Evolutionary conservation across 1,140 invertebrate genomes (phyloP).

Genomic region (Trichonephila inaurata): DNA sequence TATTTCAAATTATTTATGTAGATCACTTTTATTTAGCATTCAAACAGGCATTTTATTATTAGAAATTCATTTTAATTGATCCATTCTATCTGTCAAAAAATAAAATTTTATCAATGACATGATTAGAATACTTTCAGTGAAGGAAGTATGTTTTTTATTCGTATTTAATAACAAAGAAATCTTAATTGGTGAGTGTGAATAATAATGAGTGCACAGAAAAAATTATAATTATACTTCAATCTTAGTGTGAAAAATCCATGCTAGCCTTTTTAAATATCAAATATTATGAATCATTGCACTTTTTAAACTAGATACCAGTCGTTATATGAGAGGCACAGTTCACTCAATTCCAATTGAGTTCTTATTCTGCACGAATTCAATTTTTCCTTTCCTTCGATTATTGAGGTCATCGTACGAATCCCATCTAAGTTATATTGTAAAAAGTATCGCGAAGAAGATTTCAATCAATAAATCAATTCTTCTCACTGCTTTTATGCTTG

Average conservation of each 20-base stretch:
- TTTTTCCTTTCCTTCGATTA: neutral
- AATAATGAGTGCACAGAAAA: no score
- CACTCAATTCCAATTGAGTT: neutral
- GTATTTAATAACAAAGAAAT: no score
- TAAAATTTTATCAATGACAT: no score
- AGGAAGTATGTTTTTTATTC: no score
- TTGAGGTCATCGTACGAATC: slow-evolving; percentile 1
- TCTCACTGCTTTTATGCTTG: neutral
- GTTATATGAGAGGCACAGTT: neutral
- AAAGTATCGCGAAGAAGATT: neutral
- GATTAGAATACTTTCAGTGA: no score
- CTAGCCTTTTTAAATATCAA: neutral
- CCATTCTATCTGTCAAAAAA: no score
- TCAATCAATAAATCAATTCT: slow-evolving; percentile 28
- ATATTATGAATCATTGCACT: neutral
- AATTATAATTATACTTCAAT: no score
- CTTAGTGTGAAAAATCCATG: neutral
- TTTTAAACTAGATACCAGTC: neutral
- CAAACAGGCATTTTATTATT: no score
- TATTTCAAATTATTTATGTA: no score
- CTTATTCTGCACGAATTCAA: slow-evolving; percentile 2
- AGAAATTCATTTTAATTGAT: no score
- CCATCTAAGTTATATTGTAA: neutral
- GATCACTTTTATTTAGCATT: no score
- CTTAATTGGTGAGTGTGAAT: no score